Base-by-base conservation (phyloP, 2,888 invertebrate genomes). In the Timandra comae region DNA sequence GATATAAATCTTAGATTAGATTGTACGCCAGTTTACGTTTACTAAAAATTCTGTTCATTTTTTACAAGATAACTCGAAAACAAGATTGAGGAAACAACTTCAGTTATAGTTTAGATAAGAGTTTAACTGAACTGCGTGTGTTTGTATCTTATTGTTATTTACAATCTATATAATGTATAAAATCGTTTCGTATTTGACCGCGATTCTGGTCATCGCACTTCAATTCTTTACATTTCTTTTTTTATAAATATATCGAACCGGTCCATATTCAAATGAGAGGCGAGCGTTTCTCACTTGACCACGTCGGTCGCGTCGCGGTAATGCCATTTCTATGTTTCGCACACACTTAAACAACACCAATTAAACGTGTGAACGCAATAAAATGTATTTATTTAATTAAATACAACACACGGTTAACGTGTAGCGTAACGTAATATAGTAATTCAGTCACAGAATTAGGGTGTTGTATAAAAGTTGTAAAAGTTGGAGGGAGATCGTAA, bases 381-480 rank as follows among this genome's bases (percentile, higher is more conserved):
- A 56, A 62, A 57, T 46, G 49, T 52, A 45, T 55, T 43, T 38
- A 45, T 47, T 53, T 51, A 53, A 53, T 49, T 48, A 49, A 49
- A 54, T 47, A 46, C 52, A 49, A 44, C 38, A 50, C 40, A 37
- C 33, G 44, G 43, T 46, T 41, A 40, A 47, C 55, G 39, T 48
- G 54, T 55, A 56, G 54, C 58, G 55, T 57, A 58, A 61, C 57
- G 50, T 48, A 52, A 58, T 56, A 56, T 48, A 54, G 54, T 54
- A 55, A 56, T 56, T 51, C 55, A 47, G 49, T 42, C 50, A 48
- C 38, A 49, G 52, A 51, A 56, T 55, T 47, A 53, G 47, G 40
- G 45, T 34, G 67, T 56, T 61, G 69, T 71, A 72, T 75, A 68
- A 72, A 70, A 59, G 77, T 68, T 77, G 60, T 80, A 79, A 79